A percentile compares a stretch with the other conserved stretches of the same genome.
Evolutionary conservation across 2,113 vertebrate genomes (phyloP).

Genomic region (Austrofundulus limnaeus): DNA sequence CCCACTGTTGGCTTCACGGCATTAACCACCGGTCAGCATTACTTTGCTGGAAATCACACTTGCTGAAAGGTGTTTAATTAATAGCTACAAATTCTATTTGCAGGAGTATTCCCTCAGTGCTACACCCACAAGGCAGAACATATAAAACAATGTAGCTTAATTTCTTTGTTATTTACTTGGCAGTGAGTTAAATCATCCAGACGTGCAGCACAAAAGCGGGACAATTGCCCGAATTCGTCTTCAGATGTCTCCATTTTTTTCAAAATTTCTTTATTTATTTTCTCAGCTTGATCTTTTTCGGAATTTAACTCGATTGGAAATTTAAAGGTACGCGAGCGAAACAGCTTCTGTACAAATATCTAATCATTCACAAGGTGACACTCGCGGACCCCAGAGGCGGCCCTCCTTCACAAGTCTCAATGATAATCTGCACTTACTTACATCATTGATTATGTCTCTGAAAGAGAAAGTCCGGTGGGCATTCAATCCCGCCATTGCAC

Average conservation of each 20-base stretch:
- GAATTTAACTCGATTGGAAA: constrained; percentile 25
- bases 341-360: constrained; percentile 47
- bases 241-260: neutral
- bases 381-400: constrained; percentile 55
- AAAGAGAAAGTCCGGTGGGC: constrained; percentile 63
- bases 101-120: constrained; percentile 26
- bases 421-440: constrained; percentile 76
- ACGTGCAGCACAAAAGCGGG: neutral
- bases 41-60: constrained; percentile 58
- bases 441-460: constrained; percentile 74
- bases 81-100: constrained; percentile 49
- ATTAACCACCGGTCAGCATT: constrained; percentile 50
- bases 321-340: constrained; percentile 32
- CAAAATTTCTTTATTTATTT: neutral
- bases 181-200: constrained; percentile 9
- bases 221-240: constrained; percentile 6
- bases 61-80: constrained; percentile 65
- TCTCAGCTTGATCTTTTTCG: neutral
- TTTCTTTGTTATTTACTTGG: constrained; percentile 31
- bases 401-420: constrained; percentile 68
- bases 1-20: constrained; percentile 35
- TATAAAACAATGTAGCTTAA: constrained; percentile 24
- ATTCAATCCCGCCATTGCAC: constrained; percentile 58
- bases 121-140: constrained; percentile 20
- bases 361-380: constrained; percentile 71